A percentile compares a stretch with the other conserved stretches of the same genome.
phyloP scores from a whole-genome alignment of 2,888 invertebrate genomes.

The Tinea semifulvella region DNA sequence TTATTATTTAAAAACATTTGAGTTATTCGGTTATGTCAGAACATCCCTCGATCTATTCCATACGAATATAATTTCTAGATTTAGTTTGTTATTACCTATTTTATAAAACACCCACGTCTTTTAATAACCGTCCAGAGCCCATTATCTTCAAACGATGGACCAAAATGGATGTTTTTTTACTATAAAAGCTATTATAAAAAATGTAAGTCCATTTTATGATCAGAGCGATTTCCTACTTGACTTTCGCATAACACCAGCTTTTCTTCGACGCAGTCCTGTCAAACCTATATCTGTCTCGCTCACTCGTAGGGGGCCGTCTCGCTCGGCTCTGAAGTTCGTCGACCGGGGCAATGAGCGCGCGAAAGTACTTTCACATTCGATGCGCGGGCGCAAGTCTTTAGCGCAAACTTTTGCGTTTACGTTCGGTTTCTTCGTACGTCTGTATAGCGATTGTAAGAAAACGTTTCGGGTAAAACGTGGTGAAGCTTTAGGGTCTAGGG shows the following conservation, averaged over 20 bases:
- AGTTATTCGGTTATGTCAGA: no score
- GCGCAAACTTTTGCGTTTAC: constrained; percentile 37
- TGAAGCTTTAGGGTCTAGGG: background rate
- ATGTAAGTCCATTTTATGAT: constrained; percentile 4
- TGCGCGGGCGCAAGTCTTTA: constrained; percentile 48
- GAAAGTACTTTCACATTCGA: constrained; percentile 59
- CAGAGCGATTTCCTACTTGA: constrained; percentile 43
- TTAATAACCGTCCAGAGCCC: no score
- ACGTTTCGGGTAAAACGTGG: background rate
- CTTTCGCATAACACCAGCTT: constrained; percentile 48
- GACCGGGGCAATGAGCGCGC: constrained; percentile 62
- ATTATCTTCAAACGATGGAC: no score
- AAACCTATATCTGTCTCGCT: constrained; percentile 40
- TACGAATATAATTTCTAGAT: no score
- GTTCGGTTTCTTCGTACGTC: constrained; percentile 24
- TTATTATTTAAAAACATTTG: no score
- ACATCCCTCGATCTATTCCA: no score
- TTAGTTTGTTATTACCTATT: no score
- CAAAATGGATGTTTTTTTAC: no score
- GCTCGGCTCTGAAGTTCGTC: constrained; percentile 43
- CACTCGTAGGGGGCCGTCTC: constrained; percentile 29
- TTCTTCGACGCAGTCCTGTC: constrained; percentile 32
- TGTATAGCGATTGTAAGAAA: background rate
- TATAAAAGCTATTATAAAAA: constrained; percentile 4
- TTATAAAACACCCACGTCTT: no score